Conservation (phyloP, 2,113 vertebrate genomes). For the Onychorhynchus coronatus region DNA sequence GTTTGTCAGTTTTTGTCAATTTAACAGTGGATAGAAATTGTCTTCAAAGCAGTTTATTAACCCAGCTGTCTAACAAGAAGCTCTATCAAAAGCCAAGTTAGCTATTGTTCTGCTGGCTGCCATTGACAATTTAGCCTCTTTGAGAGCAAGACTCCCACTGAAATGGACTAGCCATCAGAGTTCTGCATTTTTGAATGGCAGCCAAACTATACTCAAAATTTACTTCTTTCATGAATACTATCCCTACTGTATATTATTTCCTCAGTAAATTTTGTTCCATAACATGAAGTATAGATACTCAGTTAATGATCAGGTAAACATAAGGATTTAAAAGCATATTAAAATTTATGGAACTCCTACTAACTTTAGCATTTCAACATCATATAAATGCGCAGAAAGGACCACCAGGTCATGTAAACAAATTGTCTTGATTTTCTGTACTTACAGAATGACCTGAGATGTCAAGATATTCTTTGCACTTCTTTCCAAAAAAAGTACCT, state of each 20-base stretch:
- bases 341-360: background rate
- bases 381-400: background rate
- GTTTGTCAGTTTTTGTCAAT: background rate
- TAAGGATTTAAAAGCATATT: background rate
- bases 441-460: background rate
- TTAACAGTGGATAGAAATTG: background rate
- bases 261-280: background rate
- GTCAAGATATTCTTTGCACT: background rate
- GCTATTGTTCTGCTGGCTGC: background rate
- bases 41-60: background rate
- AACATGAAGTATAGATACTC: background rate
- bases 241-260: background rate
- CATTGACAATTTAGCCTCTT: background rate
- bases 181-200: slow-evolving; percentile 17
- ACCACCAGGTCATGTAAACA: background rate
- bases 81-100: background rate
- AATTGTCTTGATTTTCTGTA: background rate
- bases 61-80: background rate
- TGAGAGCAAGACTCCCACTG: background rate
- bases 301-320: background rate
- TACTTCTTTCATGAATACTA: background rate
- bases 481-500: background rate
- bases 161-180: background rate
- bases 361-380: background rate
- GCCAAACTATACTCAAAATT: background rate